phyloP scores from a whole-genome alignment of 2,113 vertebrate species.

The Panurus biarmicus region DNA sequence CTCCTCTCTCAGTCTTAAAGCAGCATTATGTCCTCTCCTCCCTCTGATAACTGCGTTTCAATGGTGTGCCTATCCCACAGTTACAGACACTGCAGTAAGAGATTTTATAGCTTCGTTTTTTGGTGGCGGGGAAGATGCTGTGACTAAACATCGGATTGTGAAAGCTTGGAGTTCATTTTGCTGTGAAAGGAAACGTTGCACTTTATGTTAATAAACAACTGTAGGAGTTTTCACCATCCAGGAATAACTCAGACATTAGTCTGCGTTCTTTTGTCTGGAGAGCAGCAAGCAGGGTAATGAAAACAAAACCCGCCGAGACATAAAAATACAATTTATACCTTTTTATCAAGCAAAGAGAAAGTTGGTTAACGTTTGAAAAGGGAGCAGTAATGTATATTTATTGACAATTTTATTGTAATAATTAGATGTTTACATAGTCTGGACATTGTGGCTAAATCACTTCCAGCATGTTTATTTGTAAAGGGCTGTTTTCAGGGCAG shows the following conservation, averaged over 20 bases:
- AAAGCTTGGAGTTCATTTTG: constrained; percentile 17
- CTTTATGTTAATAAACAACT: constrained; percentile 58
- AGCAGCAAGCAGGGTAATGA: constrained; percentile 50
- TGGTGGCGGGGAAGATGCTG: background rate
- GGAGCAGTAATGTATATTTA: constrained; percentile 77
- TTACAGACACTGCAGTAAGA: background rate
- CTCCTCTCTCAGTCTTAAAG: constrained; percentile 45
- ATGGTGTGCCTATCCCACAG: constrained; percentile 20
- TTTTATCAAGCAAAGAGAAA: constrained; percentile 73
- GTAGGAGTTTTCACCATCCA: constrained; percentile 51
- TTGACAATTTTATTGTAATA: constrained; percentile 79
- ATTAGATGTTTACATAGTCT: constrained; percentile 78
- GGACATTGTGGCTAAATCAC: constrained; percentile 79
- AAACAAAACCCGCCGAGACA: constrained; percentile 65
- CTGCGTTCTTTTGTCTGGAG: constrained; percentile 65
- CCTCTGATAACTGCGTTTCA: constrained; percentile 14
- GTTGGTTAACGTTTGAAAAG: constrained; percentile 73
- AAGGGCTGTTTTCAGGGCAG: constrained; percentile 64
- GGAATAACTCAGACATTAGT: constrained; percentile 61
- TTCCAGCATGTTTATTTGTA: constrained; percentile 72
- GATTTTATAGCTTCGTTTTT: background rate
- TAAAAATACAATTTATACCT: constrained; percentile 70
- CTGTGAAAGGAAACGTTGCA: constrained; percentile 15
- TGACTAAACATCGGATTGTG: constrained; percentile 41
- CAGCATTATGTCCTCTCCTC: background rate